Evolutionary conservation across 2,888 invertebrate species (phyloP).

Genomic region (Phalera bucephala): DNA sequence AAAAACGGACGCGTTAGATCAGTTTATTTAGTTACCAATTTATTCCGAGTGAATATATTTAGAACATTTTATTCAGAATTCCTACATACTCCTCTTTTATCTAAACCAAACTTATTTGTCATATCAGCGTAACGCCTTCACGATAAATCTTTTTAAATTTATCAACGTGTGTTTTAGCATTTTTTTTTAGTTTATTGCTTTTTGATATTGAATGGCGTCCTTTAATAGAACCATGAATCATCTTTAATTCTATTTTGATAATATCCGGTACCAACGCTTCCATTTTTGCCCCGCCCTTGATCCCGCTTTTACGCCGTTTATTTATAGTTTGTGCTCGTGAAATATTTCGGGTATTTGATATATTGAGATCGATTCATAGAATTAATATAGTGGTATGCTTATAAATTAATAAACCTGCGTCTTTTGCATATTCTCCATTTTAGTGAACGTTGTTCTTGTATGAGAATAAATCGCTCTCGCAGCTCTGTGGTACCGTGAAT

Average conservation of each 20-base stretch:
- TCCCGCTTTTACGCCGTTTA: slow-evolving; percentile 18
- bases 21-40: too few relatives aligned
- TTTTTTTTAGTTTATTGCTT: slow-evolving; percentile 19
- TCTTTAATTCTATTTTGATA: slow-evolving; percentile 28
- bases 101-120: too few relatives aligned
- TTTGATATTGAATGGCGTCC: slow-evolving; percentile 20
- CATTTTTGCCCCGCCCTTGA: slow-evolving; percentile 14
- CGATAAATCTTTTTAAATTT: too few relatives aligned
- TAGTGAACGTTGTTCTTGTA: too few relatives aligned
- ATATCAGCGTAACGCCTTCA: too few relatives aligned
- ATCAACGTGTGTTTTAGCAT: slow-evolving; percentile 10
- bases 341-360: neutral
- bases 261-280: slow-evolving; percentile 10
- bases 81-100: too few relatives aligned
- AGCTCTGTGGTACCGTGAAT: too few relatives aligned
- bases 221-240: slow-evolving; percentile 27
- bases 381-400: neutral
- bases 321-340: slow-evolving; percentile 19
- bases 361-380: neutral
- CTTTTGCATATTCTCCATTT: too few relatives aligned
- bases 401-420: slow-evolving; percentile 1
- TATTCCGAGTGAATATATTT: too few relatives aligned
- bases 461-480: too few relatives aligned
- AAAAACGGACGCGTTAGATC: too few relatives aligned
- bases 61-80: too few relatives aligned